Evolutionary conservation across 2,888 invertebrate species (phyloP).

Genomic region (Xestia ashworthii): DNA sequence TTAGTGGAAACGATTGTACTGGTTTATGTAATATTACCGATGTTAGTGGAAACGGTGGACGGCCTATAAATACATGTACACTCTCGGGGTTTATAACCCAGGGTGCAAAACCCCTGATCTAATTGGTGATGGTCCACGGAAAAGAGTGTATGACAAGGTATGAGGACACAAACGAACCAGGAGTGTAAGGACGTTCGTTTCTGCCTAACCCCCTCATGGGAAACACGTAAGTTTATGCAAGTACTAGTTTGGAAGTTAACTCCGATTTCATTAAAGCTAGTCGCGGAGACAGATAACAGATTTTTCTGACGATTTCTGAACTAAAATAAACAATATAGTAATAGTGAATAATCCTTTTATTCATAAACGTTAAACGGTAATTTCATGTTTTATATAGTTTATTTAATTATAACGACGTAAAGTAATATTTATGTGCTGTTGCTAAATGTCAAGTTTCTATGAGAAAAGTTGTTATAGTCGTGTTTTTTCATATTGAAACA

Average conservation of each 20-base stretch:
- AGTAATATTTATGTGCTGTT: slow-evolving; percentile 18
- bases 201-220: background rate
- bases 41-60: background rate
- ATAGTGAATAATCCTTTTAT: slow-evolving; percentile 10
- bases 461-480: background rate
- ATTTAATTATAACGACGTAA: background rate
- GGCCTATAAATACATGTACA: background rate
- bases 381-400: background rate
- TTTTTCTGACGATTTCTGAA: slow-evolving; percentile 3
- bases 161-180: background rate
- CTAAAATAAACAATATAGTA: background rate
- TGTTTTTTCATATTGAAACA: slow-evolving; percentile 1
- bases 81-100: background rate
- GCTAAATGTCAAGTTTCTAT: slow-evolving; percentile 1
- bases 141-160: background rate
- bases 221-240: background rate
- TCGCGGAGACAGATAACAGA: slow-evolving; percentile 12
- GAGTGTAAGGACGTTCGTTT: background rate
- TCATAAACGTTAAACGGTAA: slow-evolving; percentile 1
- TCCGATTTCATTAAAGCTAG: slow-evolving; percentile 3
- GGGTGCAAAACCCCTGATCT: background rate
- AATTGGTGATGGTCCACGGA: background rate
- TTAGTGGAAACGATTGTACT: background rate
- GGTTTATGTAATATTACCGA: background rate
- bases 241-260: background rate